A percentile compares a stretch with the other conserved stretches of the same genome.
Conservation (phyloP, 2,797 vertebrate genomes). For the Hoplostethus mediterraneus region DNA sequence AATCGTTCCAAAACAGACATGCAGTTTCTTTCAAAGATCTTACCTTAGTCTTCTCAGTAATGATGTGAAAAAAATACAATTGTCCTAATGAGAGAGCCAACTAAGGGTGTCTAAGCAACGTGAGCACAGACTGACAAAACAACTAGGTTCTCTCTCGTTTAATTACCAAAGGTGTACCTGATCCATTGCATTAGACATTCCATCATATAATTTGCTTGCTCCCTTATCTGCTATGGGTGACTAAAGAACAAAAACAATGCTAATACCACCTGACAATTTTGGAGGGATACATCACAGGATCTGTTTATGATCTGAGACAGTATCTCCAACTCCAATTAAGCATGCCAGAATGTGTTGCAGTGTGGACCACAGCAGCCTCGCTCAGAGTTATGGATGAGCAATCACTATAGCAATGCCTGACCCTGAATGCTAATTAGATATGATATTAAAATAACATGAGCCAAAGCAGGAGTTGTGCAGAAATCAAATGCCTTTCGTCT, state of each 20-base stretch:
- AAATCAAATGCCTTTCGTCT: constrained; percentile 74
- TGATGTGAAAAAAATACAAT: constrained; percentile 24
- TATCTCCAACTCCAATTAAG: constrained; percentile 84
- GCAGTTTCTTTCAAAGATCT: constrained; percentile 22
- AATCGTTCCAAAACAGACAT: background rate
- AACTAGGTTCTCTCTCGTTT: constrained; percentile 67
- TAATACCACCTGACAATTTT: constrained; percentile 83
- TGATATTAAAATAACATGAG: constrained; percentile 84
- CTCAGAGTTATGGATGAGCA: constrained; percentile 84
- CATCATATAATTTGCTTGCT: constrained; percentile 71
- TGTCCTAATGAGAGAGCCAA: constrained; percentile 50
- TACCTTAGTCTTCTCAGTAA: constrained; percentile 3
- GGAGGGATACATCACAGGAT: constrained; percentile 79
- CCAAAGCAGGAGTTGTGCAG: constrained; percentile 68
- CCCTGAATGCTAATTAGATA: constrained; percentile 83
- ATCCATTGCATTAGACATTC: constrained; percentile 62
- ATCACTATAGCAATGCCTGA: constrained; percentile 80
- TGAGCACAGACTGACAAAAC: constrained; percentile 52
- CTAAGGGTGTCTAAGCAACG: constrained; percentile 35
- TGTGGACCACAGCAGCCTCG: constrained; percentile 74
- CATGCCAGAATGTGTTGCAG: constrained; percentile 82
- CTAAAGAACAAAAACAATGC: constrained; percentile 82
- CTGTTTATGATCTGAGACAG: constrained; percentile 81
- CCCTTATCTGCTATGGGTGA: constrained; percentile 77
- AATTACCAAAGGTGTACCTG: constrained; percentile 70